A percentile compares a stretch with the other conserved stretches of the same genome.
Evolutionary conservation across 2,797 vertebrate genomes (phyloP).

Genomic region (Gastrophryne carolinensis): DNA sequence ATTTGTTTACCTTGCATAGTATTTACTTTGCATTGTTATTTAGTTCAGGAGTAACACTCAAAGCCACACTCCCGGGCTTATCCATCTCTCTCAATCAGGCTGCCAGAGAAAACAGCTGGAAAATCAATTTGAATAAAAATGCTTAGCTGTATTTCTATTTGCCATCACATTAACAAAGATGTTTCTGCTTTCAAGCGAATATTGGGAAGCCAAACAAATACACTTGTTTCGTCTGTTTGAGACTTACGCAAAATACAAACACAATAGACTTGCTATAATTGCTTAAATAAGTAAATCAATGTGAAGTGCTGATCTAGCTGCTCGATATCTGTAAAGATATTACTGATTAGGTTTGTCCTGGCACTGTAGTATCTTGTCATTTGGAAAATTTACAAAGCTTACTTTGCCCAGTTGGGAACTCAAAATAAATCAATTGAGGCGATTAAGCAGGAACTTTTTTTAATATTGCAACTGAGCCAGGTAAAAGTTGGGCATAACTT

Average conservation of each 20-base stretch:
- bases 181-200: neutral
- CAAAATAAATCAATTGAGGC: neutral
- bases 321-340: conserved; percentile 18
- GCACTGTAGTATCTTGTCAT: neutral
- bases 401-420: neutral
- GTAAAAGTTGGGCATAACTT: neutral
- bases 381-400: neutral
- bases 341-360: conserved; percentile 30
- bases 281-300: conserved; percentile 38
- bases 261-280: conserved; percentile 28
- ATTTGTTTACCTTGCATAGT: conserved; percentile 11
- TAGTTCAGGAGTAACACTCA: conserved; percentile 12
- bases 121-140: conserved; percentile 44
- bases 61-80: neutral
- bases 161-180: conserved; percentile 12
- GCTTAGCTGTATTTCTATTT: conserved; percentile 37
- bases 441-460: neutral
- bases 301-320: conserved; percentile 22
- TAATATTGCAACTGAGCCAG: neutral
- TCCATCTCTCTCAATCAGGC: conserved; percentile 35
- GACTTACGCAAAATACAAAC: conserved; percentile 21
- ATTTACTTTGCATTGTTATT: conserved; percentile 26
- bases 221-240: conserved; percentile 15
- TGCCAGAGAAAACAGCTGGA: conserved; percentile 31
- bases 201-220: neutral